phyloP scores from a whole-genome alignment of 2,797 vertebrate species.

The Okamejei kenojei region DNA sequence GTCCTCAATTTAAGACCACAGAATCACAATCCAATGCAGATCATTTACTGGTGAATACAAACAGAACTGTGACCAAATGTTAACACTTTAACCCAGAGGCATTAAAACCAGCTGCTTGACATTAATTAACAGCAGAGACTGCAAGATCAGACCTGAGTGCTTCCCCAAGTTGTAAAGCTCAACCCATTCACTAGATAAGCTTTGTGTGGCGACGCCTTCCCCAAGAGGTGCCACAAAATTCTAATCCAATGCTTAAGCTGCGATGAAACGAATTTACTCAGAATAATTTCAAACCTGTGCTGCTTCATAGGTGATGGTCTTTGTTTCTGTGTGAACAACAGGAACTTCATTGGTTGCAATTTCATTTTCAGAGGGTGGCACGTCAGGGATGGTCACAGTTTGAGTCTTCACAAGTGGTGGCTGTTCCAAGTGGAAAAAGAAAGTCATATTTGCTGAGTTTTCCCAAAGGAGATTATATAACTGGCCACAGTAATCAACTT shows the following conservation, averaged over 20 bases:
- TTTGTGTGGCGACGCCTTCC: neutral
- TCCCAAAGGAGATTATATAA: neutral
- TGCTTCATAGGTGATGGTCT: constrained; percentile 95
- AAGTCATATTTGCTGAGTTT: neutral
- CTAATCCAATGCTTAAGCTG: neutral
- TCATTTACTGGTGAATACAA: neutral
- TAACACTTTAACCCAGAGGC: neutral
- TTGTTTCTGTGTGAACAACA: constrained; percentile 93
- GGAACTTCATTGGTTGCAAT: constrained; percentile 84
- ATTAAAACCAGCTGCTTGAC: neutral
- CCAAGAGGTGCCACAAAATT: neutral
- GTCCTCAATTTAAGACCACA: neutral
- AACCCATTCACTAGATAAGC: neutral
- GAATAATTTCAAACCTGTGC: constrained; percentile 69
- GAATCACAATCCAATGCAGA: neutral
- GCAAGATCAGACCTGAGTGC: neutral
- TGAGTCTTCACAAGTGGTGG: constrained; percentile 88
- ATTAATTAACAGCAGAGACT: neutral
- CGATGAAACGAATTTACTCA: neutral
- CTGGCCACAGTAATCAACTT: neutral
- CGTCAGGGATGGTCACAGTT: constrained; percentile 87
- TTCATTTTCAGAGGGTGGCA: constrained; percentile 71
- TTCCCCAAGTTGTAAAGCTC: neutral
- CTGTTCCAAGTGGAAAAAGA: constrained; percentile 53
- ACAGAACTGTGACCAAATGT: neutral